These are phyloP conservation scores for Amphimallon solstitiale DNA, from an alignment of 2,888 invertebrate species.

Conservation along the genomic window DNA sequence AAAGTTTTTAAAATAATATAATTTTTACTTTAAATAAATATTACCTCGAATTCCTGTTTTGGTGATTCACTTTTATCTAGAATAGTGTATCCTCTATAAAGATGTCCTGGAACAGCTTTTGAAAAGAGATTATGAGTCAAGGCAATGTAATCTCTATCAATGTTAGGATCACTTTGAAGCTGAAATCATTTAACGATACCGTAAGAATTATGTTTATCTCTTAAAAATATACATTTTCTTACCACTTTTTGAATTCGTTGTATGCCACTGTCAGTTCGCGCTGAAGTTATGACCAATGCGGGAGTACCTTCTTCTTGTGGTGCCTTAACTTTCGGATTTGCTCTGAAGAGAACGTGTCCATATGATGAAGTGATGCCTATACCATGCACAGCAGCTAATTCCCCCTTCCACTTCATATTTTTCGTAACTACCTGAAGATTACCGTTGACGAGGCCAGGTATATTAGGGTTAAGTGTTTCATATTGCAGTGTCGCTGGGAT, in stretches of 20 bases:
- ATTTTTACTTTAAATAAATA: background rate
- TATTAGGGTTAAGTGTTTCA: conserved; percentile 86
- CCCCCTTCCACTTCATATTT: conserved; percentile 85
- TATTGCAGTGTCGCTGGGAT: conserved; percentile 94
- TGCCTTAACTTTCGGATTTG: conserved; percentile 74
- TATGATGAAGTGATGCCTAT: conserved; percentile 98
- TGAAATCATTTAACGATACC: conserved; percentile 41
- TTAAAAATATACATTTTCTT: conserved; percentile 39
- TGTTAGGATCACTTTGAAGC: conserved; percentile 66
- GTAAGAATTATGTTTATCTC: background rate
- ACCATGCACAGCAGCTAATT: conserved; percentile 90
- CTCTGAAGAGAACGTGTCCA: conserved; percentile 87
- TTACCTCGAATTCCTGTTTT: conserved; percentile 58
- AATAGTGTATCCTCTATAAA: conserved; percentile 72
- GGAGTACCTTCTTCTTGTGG: conserved; percentile 68
- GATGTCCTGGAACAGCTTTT: conserved; percentile 68
- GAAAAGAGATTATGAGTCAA: conserved; percentile 65
- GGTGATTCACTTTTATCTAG: conserved; percentile 54
- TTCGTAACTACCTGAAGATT: conserved; percentile 79
- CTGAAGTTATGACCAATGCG: conserved; percentile 79
- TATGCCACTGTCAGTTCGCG: conserved; percentile 85
- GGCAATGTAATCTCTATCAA: conserved; percentile 65
- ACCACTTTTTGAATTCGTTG: conserved; percentile 69
- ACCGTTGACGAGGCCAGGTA: conserved; percentile 87
- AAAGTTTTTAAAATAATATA: too few relatives aligned